Base-by-base conservation (phyloP, 2,888 invertebrate species). In the Volucella inanis region DNA sequence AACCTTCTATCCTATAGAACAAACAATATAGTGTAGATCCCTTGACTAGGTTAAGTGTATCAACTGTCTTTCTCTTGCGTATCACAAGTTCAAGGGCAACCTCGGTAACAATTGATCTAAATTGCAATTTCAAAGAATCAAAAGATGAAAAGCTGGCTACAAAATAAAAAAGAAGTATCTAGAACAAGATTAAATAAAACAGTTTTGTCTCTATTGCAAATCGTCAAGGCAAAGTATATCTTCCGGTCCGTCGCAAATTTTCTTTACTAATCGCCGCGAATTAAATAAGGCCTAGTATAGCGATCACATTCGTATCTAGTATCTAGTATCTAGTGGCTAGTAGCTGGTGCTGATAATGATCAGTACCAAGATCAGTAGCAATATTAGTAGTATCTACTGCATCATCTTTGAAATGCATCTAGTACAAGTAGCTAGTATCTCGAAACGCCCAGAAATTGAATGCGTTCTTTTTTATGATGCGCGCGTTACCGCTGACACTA, bases 231-330 rank as follows among this genome's bases (percentile, higher is more conserved):
- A 71, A 78, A 50, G 38, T 71, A 61, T 64, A 41, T 80, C 84
- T 84, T 84, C 84, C 84, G 84, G 84, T 84, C 64, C 59, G 79
- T 41, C 61, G 80, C 18, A 65, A 84, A 80, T 50, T 75, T 67
- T 75, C 84, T 84, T 84, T 84, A 67, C 75, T 80, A 76, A 84
- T 80, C 75, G 71, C 77, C 84, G 84, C 80, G 49, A 54, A 80
- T 70, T 71, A 54, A 68, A 75, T 68, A 49, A 74, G 67, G 49
- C 47, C 67, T 14, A 39, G 15, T 15, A 62, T 15, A 41, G 75
- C 39, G 54, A 71, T 41, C 49, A 54, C 14, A 31, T 41, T 39
- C 47, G 50, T 14, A 38, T 38, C 41, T 47, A 59, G n/a, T 41
- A 14, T 22, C 18, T 15, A 10, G 15, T 57, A 14, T 3, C 11